phyloP scores from a whole-genome alignment of 2,888 invertebrate species.

The Camponotus fellah region DNA sequence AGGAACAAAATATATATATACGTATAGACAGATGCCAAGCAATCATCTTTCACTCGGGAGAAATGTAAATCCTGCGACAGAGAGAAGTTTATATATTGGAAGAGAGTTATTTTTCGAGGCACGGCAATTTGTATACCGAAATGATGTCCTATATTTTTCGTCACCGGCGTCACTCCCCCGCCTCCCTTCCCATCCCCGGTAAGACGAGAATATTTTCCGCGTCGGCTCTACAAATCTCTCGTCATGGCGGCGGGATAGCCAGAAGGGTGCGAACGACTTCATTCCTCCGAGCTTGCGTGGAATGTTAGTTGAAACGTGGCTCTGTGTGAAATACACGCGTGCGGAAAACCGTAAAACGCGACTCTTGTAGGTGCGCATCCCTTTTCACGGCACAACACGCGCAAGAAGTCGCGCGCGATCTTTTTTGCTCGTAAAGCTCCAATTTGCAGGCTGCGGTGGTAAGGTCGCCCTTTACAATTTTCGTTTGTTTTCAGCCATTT shows the following conservation, averaged over 20 bases:
- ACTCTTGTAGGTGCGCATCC: constrained; percentile 21
- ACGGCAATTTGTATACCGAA: constrained; percentile 7
- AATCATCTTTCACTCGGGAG: not conserved
- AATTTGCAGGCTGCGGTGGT: constrained; percentile 26
- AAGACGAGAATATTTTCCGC: constrained; percentile 67
- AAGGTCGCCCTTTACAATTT: constrained; percentile 30
- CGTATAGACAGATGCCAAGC: not conserved
- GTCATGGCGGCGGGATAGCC: constrained; percentile 62
- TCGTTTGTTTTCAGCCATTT: constrained; percentile 50
- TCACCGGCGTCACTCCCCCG: not conserved
- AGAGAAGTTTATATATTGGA: not conserved
- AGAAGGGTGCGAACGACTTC: constrained; percentile 77
- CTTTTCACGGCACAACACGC: constrained; percentile 51
- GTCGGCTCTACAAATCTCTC: constrained; percentile 77
- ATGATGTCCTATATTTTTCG: constrained; percentile 34
- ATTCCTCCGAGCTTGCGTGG: constrained; percentile 79
- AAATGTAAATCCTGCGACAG: constrained; percentile 7
- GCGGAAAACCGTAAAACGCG: constrained; percentile 58
- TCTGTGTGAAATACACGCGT: constrained; percentile 45
- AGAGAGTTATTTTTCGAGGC: constrained; percentile 32
- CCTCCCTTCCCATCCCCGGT: not conserved
- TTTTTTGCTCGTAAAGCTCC: constrained; percentile 56
- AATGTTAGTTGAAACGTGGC: constrained; percentile 82
- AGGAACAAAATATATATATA: not conserved
- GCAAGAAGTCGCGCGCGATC: constrained; percentile 69